These are phyloP conservation scores for Heloderma charlesbogerti DNA, from an alignment of 2,113 vertebrate species.

Conservation along the genomic window DNA sequence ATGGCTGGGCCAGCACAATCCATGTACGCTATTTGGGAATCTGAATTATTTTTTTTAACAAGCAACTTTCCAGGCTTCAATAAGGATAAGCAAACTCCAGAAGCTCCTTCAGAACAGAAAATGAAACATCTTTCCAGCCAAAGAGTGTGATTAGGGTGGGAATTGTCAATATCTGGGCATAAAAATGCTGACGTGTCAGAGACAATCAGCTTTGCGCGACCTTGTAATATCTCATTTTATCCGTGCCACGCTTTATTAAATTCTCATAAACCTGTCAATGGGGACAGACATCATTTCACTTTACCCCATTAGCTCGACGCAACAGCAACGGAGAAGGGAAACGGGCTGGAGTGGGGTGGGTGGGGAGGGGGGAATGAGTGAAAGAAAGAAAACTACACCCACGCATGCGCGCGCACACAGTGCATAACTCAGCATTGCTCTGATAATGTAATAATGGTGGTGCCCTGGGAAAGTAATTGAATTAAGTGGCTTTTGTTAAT, in stretches of 20 bases:
- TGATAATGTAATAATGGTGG: conserved; percentile 55
- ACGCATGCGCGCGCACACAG: background rate
- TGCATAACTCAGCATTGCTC: conserved; percentile 34
- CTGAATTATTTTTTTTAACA: background rate
- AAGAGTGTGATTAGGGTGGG: conserved; percentile 30
- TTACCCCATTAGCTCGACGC: conserved; percentile 87
- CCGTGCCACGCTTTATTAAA: conserved; percentile 88
- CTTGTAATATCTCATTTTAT: conserved; percentile 85
- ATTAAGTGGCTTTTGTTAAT: conserved; percentile 88
- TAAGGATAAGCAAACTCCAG: background rate
- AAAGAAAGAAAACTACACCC: conserved; percentile 37
- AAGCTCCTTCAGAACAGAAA: background rate
- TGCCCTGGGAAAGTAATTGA: conserved; percentile 78
- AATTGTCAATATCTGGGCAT: conserved; percentile 51
- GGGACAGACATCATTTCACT: conserved; percentile 86
- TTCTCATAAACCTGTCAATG: conserved; percentile 90
- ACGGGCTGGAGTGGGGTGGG: conserved; percentile 34
- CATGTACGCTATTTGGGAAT: background rate
- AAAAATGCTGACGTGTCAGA: conserved; percentile 77
- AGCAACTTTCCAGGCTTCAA: background rate
- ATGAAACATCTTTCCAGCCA: conserved; percentile 6
- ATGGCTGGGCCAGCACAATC: background rate
- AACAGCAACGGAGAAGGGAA: conserved; percentile 72
- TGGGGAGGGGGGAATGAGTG: conserved; percentile 42
- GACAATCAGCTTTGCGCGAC: conserved; percentile 76